These are phyloP conservation scores for Ashinkailepas kermadecensis DNA, from an alignment of 2,888 invertebrate species.

Conservation along the genomic window DNA sequence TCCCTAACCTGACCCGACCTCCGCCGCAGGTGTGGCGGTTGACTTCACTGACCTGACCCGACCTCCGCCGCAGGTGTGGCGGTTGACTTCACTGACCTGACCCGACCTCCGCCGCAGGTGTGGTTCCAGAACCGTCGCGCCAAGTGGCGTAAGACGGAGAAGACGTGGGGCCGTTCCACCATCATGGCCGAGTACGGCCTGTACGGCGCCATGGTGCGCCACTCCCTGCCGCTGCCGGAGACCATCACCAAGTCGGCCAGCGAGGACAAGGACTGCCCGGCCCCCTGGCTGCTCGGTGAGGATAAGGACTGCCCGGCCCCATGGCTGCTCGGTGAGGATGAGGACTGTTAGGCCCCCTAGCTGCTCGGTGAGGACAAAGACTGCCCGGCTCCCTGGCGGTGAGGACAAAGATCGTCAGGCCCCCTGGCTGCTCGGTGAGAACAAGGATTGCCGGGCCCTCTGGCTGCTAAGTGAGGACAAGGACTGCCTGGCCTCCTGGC, in stretches of 20 bases:
- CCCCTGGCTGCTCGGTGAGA: no score
- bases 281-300: slow-evolving; percentile 98
- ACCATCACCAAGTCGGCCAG: slow-evolving; percentile 97
- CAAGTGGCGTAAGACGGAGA: slow-evolving; percentile 99
- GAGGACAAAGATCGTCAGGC: slow-evolving; percentile 41
- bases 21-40: no score
- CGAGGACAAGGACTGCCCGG: slow-evolving; percentile 69
- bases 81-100: no score
- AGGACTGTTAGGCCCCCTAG: slow-evolving; percentile 90
- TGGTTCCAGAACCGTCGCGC: slow-evolving; percentile 99
- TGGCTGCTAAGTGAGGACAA: slow-evolving; percentile 85
- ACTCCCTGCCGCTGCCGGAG: slow-evolving; percentile 95
- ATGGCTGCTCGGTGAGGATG: slow-evolving; percentile 89
- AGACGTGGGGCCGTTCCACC: slow-evolving; percentile 98
- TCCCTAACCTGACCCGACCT: no score
- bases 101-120: slow-evolving; percentile 56
- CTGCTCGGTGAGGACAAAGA: slow-evolving; percentile 75
- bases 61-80: no score
- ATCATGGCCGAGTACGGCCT: slow-evolving; percentile 99
- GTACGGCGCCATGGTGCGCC: slow-evolving; percentile 99
- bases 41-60: no score
- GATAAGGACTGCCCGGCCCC: slow-evolving; percentile 76
- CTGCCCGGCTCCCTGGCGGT: slow-evolving; percentile 64
- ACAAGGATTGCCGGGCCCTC: no score
- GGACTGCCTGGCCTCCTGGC: no score